These are phyloP conservation scores for Tetranychus cinnabarinus DNA, from an alignment of 1,140 invertebrate genomes.

Conservation along the genomic window DNA sequence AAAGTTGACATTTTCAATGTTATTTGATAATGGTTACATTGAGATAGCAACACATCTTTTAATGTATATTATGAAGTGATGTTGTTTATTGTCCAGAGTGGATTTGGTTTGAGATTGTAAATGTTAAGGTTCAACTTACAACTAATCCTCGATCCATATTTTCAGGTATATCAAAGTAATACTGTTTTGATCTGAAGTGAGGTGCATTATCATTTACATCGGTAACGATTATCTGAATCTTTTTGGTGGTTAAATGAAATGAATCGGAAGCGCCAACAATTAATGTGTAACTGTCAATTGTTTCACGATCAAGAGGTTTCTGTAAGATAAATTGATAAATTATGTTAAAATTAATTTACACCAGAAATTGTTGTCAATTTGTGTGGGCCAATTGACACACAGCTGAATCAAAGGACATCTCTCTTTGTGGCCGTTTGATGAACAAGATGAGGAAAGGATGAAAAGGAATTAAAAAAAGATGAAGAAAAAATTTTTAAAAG, in stretches of 20 bases:
- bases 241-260: constrained; percentile 9
- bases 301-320: constrained; percentile 61
- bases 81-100: not conserved
- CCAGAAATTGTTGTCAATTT: not conserved
- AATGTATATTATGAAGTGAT: not conserved
- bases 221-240: not conserved
- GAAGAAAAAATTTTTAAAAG: too few relatives aligned
- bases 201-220: constrained; percentile 84
- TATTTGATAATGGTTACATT: too few relatives aligned
- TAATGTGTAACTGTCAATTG: constrained; percentile 46
- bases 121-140: constrained; percentile 1
- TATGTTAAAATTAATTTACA: constrained; percentile 10
- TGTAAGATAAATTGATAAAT: constrained; percentile 31
- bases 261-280: constrained; percentile 64
- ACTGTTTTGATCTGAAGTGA: constrained; percentile 50
- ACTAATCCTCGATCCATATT: constrained; percentile 45
- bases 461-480: too few relatives aligned
- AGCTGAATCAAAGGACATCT: too few relatives aligned
- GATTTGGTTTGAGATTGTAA: not conserved
- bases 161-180: constrained; percentile 70
- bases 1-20: too few relatives aligned
- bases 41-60: too few relatives aligned
- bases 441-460: too few relatives aligned
- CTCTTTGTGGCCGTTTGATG: too few relatives aligned
- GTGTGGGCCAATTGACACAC: too few relatives aligned